Evolutionary conservation across 2,888 invertebrate genomes (phyloP).

Genomic region (Rhagonycha fulva): DNA sequence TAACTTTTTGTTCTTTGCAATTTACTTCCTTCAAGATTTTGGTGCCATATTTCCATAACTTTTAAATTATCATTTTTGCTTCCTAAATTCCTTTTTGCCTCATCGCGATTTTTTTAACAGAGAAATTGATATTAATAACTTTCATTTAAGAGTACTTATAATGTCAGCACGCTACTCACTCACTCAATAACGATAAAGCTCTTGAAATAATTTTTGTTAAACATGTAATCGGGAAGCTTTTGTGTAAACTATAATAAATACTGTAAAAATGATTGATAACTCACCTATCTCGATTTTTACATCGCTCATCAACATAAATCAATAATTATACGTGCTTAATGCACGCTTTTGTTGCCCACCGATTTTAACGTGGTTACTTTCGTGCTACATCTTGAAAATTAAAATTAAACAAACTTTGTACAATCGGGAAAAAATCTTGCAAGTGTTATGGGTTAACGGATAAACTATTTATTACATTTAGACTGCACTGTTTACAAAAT

Average conservation of each 20-base stretch:
- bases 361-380: background rate
- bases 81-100: background rate
- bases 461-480: slow-evolving; percentile 6
- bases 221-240: background rate
- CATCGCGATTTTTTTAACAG: background rate
- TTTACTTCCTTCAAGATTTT: background rate
- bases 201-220: background rate
- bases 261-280: background rate
- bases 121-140: background rate
- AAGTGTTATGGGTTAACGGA: background rate
- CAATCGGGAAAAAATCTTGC: slow-evolving; percentile 4
- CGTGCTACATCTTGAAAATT: background rate
- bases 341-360: background rate
- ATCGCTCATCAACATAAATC: background rate
- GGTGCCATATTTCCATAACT: background rate
- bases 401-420: background rate
- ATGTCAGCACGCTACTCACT: background rate
- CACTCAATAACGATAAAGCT: background rate
- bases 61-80: background rate
- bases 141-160: background rate
- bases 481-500: slow-evolving; percentile 11
- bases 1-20: background rate
- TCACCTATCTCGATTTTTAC: background rate
- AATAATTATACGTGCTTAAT: background rate
- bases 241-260: background rate